phyloP scores from a whole-genome alignment of 2,113 vertebrate species.

The Hemichromis elongatus region DNA sequence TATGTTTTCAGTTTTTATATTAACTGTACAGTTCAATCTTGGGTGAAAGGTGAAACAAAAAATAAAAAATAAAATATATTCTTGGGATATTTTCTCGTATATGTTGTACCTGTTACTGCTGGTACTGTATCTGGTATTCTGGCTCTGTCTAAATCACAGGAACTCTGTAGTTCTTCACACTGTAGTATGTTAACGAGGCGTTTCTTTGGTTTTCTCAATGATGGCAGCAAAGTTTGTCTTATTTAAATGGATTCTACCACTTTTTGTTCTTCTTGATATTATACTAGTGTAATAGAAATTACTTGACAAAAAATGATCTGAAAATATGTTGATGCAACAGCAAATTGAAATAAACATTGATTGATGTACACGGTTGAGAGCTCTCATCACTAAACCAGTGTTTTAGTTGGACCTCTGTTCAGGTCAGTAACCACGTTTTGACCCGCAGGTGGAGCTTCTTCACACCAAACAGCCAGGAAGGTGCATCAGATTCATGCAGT shows the following conservation, averaged over 20 bases:
- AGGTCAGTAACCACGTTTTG: not conserved
- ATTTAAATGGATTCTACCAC: conserved; percentile 75
- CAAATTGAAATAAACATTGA: conserved; percentile 80
- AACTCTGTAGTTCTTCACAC: conserved; percentile 65
- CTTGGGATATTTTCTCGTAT: conserved; percentile 70
- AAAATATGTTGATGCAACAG: conserved; percentile 79
- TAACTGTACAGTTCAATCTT: conserved; percentile 71
- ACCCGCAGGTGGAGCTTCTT: not conserved
- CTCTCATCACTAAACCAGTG: not conserved
- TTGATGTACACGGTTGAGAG: conserved; percentile 71
- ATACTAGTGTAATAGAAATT: conserved; percentile 77
- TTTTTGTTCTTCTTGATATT: conserved; percentile 77
- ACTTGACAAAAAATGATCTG: conserved; percentile 65
- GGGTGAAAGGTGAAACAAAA: conserved; percentile 48
- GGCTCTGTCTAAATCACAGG: conserved; percentile 71
- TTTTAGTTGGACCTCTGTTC: not conserved
- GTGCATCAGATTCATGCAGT: not conserved
- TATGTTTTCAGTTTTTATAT: conserved; percentile 78
- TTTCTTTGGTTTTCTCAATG: conserved; percentile 63
- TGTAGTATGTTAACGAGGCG: conserved; percentile 61
- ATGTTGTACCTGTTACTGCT: conserved; percentile 80
- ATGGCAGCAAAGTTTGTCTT: conserved; percentile 74
- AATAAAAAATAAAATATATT: conserved; percentile 43
- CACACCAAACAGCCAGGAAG: not conserved
- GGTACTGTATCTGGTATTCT: conserved; percentile 75